These are phyloP conservation scores for Buathra laborator DNA, from an alignment of 2,888 invertebrate species.

Conservation along the genomic window DNA sequence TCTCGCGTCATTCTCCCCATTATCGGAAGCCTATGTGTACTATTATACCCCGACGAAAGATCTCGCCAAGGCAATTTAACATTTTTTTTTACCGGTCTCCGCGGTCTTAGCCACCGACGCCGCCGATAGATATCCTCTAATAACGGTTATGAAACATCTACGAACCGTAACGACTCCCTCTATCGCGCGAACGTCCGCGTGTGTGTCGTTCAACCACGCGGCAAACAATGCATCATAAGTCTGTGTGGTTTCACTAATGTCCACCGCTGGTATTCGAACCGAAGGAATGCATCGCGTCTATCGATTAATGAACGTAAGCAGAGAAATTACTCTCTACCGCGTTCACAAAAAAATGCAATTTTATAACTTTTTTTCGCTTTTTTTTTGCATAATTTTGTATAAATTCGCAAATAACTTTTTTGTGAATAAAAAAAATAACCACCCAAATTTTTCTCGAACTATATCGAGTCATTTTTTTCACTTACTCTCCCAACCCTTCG, in stretches of 20 bases:
- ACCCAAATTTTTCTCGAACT: too few species aligned
- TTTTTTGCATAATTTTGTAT: too few species aligned
- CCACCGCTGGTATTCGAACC: conserved; percentile 40
- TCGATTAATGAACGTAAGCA: conserved; percentile 37
- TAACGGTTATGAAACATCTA: conserved; percentile 63
- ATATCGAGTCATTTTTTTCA: too few species aligned
- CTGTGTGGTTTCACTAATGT: conserved; percentile 6
- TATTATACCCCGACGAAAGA: conserved; percentile 54
- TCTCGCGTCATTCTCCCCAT: conserved; percentile 53
- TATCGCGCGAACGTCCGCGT: conserved; percentile 44
- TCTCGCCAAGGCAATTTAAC: conserved; percentile 52
- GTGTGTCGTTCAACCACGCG: conserved; percentile 22
- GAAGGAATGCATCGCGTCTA: conserved; percentile 56
- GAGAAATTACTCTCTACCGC: conserved; percentile 51
- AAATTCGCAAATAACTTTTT: too few species aligned
- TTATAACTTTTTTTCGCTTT: background rate
- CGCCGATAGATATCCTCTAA: conserved; percentile 61
- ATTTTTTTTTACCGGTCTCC: conserved; percentile 47
- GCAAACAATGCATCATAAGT: conserved; percentile 47
- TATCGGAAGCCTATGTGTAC: conserved; percentile 22
- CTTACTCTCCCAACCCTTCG: too few species aligned
- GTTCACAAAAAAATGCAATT: background rate
- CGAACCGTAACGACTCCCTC: conserved; percentile 62
- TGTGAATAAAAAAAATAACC: too few species aligned
- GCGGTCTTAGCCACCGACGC: conserved; percentile 12